Conservation (phyloP, 2,113 vertebrate species). For the Tympanuchus pallidicinctus region DNA sequence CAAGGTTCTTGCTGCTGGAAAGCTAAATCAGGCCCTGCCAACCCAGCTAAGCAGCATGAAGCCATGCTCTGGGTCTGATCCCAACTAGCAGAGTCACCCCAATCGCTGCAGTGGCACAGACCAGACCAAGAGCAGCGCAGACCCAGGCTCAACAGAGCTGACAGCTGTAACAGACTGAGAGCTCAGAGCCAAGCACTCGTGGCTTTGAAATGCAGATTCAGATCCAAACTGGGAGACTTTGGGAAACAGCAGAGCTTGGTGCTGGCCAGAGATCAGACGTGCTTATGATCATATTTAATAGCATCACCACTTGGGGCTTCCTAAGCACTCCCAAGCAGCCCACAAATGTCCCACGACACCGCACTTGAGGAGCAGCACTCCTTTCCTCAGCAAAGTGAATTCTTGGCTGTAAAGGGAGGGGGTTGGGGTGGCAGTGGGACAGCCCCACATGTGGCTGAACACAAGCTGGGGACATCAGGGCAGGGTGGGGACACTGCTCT, state of each 20-base stretch:
- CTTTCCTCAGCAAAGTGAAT: not conserved
- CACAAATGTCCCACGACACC: not conserved
- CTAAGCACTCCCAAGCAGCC: not conserved
- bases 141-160: not conserved
- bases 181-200: not conserved
- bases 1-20: not conserved
- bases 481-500: not conserved
- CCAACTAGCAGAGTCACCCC: not conserved
- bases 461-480: no score
- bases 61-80: not conserved
- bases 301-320: not conserved
- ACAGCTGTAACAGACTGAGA: accelerated
- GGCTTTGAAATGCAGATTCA: not conserved
- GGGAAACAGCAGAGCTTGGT: not conserved
- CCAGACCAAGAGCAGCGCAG: accelerated
- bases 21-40: not conserved
- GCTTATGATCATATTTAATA: not conserved
- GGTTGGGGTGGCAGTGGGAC: not conserved
- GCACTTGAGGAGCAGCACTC: not conserved
- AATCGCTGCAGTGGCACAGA: not conserved
- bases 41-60: accelerated
- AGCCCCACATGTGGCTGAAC: accelerated
- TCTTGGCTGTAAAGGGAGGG: accelerated
- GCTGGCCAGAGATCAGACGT: not conserved
- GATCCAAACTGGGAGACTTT: not conserved